Evolutionary conservation across 2,113 vertebrate species (phyloP).

Genomic region (Sylvietta virens): DNA sequence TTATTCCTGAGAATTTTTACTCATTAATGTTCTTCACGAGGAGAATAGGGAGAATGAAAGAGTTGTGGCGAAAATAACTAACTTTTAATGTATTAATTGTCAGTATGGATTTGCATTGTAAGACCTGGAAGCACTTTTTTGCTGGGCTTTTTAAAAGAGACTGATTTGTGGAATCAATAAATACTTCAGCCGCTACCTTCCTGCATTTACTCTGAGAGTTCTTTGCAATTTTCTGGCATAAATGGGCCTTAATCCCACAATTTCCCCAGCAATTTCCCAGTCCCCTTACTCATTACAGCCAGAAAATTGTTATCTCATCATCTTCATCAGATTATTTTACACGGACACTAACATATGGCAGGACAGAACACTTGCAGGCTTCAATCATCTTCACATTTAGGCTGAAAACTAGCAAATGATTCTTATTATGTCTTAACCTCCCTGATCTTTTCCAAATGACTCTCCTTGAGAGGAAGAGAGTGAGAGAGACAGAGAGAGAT

Average conservation of each 20-base stretch:
- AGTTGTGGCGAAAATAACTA: neutral
- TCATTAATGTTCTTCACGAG: neutral
- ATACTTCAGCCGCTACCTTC: neutral
- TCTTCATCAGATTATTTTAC: constrained; percentile 45
- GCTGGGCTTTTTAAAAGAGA: neutral
- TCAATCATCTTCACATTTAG: constrained; percentile 43
- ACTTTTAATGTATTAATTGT: neutral
- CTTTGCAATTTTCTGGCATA: constrained; percentile 49
- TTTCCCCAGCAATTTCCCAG: constrained; percentile 53
- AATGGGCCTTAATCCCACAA: constrained; percentile 44
- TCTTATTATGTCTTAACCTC: constrained; percentile 9
- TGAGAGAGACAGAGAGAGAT: neutral
- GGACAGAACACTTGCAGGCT: constrained; percentile 32
- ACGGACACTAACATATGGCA: constrained; percentile 20
- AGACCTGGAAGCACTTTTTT: neutral
- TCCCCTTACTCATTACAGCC: constrained; percentile 14
- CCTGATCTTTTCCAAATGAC: constrained; percentile 10
- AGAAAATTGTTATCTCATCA: constrained; percentile 56
- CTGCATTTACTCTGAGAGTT: neutral
- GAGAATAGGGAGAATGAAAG: neutral
- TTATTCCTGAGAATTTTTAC: neutral
- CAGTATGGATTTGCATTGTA: neutral
- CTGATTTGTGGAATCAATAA: constrained; percentile 23
- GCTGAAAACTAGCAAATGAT: constrained; percentile 27
- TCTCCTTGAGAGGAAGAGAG: neutral